Base-by-base conservation (phyloP, 2,797 vertebrate genomes). In the Gymnoscopelus braueri region DNA sequence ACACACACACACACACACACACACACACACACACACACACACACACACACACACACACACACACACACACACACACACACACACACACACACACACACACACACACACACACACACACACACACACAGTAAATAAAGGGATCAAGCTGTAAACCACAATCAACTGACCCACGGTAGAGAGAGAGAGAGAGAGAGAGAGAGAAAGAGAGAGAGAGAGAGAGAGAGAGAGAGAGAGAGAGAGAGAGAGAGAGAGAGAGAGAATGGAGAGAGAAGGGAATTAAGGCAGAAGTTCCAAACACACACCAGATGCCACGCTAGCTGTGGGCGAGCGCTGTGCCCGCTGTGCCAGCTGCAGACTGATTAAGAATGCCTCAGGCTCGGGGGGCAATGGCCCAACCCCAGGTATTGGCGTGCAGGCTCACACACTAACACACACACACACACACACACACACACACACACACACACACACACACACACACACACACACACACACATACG, bases 281-380 rank as follows among this genome's bases (percentile, higher is more conserved):
- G 14, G 63, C 58, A 70, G 71, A 53, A 26, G 71, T 65, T 49
- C 63, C 55, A 39, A 87, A 91, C 62, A 77, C 86, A 75, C 65
- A 86, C 71, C 88, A 91, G 91, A 90, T 80, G 72, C 78, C 70
- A 73, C 72, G 60, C 66, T 66, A 77, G 63, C 13, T 1, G 70
- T 32, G 19, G 39, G 39, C 2, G 39, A 8, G 9, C 15, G 23
- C 52, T 23, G 44, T 70, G 78, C 67, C 71, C 75, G 66, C 65
- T 67, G 65, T 65, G 75, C 78, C 74, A 78, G 79, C 70, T 74
- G 71, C 69, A 83, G 82, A 79, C 71, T 79, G 78, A 87, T 78
- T 78, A 81, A 75, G 58, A 74, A 62, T 63, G 78, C 29, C 39
- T 63, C 32, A 66, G 64, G 68, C 75, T 15, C 0, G 65, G 70